Base-by-base conservation (phyloP, 2,888 invertebrate species). In the Agriotes lineatus region DNA sequence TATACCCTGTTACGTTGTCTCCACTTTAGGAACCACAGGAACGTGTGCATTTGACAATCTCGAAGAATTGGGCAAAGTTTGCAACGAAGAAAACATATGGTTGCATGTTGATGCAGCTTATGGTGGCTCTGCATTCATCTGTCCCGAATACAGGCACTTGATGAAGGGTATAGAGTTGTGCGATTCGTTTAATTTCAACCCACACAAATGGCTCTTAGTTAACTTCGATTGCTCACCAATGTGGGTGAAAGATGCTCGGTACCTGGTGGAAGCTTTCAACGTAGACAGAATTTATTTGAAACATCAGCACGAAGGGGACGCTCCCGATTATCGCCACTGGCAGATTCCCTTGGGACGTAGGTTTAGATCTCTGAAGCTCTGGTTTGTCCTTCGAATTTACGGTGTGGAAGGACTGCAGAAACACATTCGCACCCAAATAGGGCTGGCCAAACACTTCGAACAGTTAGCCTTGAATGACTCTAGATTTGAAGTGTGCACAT, bases 161-260 rank as follows among this genome's bases (percentile, higher is more conserved):
- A 94, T 97, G 92, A 91, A 92, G 75, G 96, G 96, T 16, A 84
- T 95, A 2, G 94, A 99, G 84, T 89, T 90, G 67, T 97, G 96
- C 0, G 95, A 97, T 80, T 99, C 98, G 0, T 97, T 99, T 83
- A 97, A 98, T 85, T 97, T 99, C 81, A 99, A 99, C 83, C 99
- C 99, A 0, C 99, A 99, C 85, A 99, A 99, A 85, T 99, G 99
- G 99, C 87, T 99, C 90, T 85, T 99, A 75, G 96, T 99, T n/a
- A 99, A 97, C 84, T 99, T 99, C 78, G 99, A 99, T 84, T 99
- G 99, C 82, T 99, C 99, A 9, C 93, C 98, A 0, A 93, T 99
- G 94, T 99, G 99, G 99, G 86, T 96, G 2, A 95, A 94, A 79
- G 90, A 95, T 80, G 94, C 95, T 71, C 89, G 91, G 56, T 93